Percentiles rank a stretch among this genome's conserved stretches.
Evolutionary conservation across 2,888 invertebrate genomes (phyloP).

Genomic region (Embidobia sp.): DNA sequence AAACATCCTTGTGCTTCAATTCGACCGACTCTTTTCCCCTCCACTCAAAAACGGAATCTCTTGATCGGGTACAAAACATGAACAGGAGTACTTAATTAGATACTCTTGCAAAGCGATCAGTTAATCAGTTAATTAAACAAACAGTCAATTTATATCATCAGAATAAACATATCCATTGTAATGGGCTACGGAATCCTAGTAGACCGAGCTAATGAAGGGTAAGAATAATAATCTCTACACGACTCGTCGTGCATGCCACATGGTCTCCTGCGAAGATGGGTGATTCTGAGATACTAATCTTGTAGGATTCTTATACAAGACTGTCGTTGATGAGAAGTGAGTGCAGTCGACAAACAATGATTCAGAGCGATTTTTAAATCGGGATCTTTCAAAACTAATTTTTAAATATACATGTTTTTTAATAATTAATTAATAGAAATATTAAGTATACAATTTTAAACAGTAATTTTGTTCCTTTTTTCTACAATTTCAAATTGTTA

Average conservation of each 20-base stretch:
- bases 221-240: conserved; percentile 11
- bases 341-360: not conserved
- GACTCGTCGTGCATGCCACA: conserved; percentile 7
- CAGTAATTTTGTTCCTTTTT: too few species aligned
- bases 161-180: conserved; percentile 43
- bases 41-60: not conserved
- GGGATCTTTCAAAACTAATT: too few species aligned
- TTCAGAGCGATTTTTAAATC: not conserved
- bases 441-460: too few species aligned
- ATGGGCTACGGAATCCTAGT: conserved; percentile 9
- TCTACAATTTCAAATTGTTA: too few species aligned
- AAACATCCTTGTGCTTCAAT: conserved; percentile 19
- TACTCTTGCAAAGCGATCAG: too few species aligned
- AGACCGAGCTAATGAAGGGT: conserved; percentile 1
- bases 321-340: not conserved
- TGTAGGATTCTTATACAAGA: conserved; percentile 3
- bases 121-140: too few species aligned
- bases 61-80: too few species aligned
- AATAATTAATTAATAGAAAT: too few species aligned
- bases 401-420: too few species aligned
- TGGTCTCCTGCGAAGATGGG: not conserved
- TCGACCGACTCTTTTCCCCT: not conserved
- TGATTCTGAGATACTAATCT: not conserved
- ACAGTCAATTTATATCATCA: too few species aligned
- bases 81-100: too few species aligned